Percentiles rank a stretch among this genome's conserved stretches.
Evolutionary conservation across 2,113 vertebrate species (phyloP).

Genomic region (Xenus cinereus): DNA sequence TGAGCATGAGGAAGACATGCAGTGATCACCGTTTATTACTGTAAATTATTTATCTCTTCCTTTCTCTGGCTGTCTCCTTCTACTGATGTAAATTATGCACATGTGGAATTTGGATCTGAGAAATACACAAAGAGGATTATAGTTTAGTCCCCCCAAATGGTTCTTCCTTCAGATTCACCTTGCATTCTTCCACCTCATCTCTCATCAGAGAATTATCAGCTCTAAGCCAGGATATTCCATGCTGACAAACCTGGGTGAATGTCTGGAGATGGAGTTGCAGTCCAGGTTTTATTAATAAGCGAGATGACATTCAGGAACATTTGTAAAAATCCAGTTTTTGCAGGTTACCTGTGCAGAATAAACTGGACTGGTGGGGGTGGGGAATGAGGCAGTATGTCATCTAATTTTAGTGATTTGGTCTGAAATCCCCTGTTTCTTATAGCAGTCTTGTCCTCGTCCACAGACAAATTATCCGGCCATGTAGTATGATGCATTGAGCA

Average conservation of each 20-base stretch:
- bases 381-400: background rate
- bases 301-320: background rate
- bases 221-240: background rate
- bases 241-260: background rate
- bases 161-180: background rate
- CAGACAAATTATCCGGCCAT: background rate
- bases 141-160: slow-evolving; percentile 1
- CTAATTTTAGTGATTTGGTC: background rate
- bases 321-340: background rate
- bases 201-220: background rate
- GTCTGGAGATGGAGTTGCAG: background rate
- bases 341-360: background rate
- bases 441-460: background rate
- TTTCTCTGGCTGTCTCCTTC: background rate
- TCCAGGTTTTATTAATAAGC: slow-evolving; percentile 1
- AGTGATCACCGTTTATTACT: background rate
- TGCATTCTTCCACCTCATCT: background rate
- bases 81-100: slow-evolving; percentile 36
- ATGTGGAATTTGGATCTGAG: slow-evolving; percentile 32
- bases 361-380: background rate
- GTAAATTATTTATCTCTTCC: slow-evolving; percentile 45
- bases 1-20: background rate
- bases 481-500: background rate
- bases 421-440: background rate
- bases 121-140: slow-evolving; percentile 26